Evolutionary conservation across 2,113 vertebrate species (phyloP).

Genomic region (Hystrix brachyura): DNA sequence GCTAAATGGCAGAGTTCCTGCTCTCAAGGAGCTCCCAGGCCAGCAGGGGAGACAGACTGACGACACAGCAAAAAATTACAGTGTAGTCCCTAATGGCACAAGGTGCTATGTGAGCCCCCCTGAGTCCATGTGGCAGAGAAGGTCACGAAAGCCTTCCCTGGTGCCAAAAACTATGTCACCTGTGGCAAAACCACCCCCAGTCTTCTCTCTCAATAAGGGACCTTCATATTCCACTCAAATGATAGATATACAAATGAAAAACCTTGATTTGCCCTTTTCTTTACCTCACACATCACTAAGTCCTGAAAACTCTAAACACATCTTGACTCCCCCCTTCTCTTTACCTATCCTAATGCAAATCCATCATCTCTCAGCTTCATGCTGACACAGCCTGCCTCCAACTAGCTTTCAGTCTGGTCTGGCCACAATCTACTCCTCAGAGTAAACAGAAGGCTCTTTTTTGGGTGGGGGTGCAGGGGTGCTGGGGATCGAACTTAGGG

Average conservation of each 20-base stretch:
- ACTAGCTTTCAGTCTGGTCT: neutral
- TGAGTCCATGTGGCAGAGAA: fast-evolving
- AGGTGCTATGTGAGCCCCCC: neutral
- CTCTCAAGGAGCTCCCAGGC: neutral
- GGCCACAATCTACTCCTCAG: neutral
- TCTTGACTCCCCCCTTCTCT: neutral
- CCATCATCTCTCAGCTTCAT: neutral
- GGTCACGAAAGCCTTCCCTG: neutral
- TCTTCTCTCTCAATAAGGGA: slow-evolving; percentile 16
- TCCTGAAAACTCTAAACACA: neutral
- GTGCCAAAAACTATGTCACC: neutral
- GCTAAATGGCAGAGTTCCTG: neutral
- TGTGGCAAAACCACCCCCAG: neutral
- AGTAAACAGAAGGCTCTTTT: neutral
- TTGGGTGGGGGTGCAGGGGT: no score
- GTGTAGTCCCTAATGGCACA: neutral
- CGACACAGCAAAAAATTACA: neutral
- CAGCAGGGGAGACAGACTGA: neutral
- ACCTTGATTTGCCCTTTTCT: neutral
- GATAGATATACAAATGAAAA: neutral
- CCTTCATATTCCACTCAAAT: neutral
- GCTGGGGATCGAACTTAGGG: no score
- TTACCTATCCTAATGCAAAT: neutral
- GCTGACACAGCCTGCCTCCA: neutral
- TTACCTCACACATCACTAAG: neutral